phyloP scores from a whole-genome alignment of 2,888 invertebrate species.

The Aphelenchoides bicaudatus region DNA sequence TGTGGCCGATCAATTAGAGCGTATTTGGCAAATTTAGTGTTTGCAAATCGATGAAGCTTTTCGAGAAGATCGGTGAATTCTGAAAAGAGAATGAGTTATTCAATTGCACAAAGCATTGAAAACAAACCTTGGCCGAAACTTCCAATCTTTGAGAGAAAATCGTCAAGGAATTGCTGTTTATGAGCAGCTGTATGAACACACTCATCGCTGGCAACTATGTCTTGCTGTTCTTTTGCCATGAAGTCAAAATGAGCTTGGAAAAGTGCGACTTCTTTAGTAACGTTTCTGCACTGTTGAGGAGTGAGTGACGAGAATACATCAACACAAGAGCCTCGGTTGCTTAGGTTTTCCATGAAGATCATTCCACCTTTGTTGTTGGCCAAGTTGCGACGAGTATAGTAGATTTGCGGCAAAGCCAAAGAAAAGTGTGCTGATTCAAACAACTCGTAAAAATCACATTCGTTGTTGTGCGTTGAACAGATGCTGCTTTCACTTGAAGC shows the following conservation, averaged over 20 bases:
- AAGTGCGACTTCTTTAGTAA: not conserved
- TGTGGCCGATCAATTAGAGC: conserved; percentile 6
- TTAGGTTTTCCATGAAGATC: conserved; percentile 12
- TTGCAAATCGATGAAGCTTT: not conserved
- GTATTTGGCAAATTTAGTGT: not conserved
- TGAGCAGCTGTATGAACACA: conserved; percentile 9
- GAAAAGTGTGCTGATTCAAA: not conserved
- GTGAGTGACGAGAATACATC: not conserved
- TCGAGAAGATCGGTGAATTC: conserved; percentile 1
- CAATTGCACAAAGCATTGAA: too few relatives aligned
- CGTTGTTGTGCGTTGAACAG: not conserved
- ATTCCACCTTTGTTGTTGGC: not conserved
- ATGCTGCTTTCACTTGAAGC: too few relatives aligned
- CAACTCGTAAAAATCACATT: not conserved
- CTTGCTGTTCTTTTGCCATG: not conserved
- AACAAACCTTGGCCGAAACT: not conserved
- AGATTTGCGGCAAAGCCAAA: conserved; percentile 17
- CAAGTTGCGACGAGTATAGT: conserved; percentile 10
- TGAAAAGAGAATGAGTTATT: too few relatives aligned
- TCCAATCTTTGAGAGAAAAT: conserved; percentile 6
- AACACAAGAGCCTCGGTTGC: conserved; percentile 8
- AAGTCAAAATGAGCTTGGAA: not conserved
- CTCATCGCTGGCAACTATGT: not conserved
- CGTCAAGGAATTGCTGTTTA: conserved; percentile 7
- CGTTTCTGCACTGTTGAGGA: not conserved